Percentiles rank a stretch among this genome's conserved stretches.
Evolutionary conservation across 2,797 vertebrate genomes (phyloP).

Genomic region (Leptodactylus fallax): DNA sequence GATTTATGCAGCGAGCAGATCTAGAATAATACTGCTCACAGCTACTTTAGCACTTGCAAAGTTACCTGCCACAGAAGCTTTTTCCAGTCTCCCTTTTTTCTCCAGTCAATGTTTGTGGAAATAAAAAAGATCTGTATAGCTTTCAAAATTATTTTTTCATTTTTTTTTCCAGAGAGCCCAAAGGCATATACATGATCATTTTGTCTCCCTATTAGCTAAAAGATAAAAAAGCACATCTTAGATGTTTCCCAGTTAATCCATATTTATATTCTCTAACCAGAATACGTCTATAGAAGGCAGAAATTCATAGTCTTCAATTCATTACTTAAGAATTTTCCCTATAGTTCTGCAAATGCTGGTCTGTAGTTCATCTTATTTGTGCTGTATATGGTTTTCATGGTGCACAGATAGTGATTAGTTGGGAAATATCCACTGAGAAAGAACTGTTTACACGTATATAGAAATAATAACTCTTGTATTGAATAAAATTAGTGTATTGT

Average conservation of each 20-base stretch:
- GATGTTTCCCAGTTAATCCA: constrained; percentile 39
- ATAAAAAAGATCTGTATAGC: constrained; percentile 12
- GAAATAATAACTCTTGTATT: too few relatives aligned
- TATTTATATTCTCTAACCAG: constrained; percentile 43
- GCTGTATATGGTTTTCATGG: neutral
- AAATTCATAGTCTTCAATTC: constrained; percentile 13
- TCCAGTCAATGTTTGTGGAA: constrained; percentile 45
- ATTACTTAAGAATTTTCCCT: constrained; percentile 9
- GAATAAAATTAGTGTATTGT: too few relatives aligned
- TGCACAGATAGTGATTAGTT: neutral
- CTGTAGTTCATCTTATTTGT: constrained; percentile 8
- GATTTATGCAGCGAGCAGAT: constrained; percentile 56
- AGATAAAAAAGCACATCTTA: constrained; percentile 51
- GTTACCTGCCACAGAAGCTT: constrained; percentile 1
- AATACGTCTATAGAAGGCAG: neutral
- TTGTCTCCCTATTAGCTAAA: constrained; percentile 53
- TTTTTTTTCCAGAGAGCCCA: constrained; percentile 30
- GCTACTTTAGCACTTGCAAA: constrained; percentile 53
- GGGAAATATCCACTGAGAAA: neutral
- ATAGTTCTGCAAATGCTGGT: constrained; percentile 6
- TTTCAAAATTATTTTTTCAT: constrained; percentile 26
- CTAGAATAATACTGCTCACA: constrained; percentile 58
- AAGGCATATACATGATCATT: constrained; percentile 57
- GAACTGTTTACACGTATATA: neutral
- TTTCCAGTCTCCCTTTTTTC: constrained; percentile 26